Evolutionary conservation across 2,797 vertebrate species (phyloP).

Genomic region (Sylvilagus floridanus): DNA sequence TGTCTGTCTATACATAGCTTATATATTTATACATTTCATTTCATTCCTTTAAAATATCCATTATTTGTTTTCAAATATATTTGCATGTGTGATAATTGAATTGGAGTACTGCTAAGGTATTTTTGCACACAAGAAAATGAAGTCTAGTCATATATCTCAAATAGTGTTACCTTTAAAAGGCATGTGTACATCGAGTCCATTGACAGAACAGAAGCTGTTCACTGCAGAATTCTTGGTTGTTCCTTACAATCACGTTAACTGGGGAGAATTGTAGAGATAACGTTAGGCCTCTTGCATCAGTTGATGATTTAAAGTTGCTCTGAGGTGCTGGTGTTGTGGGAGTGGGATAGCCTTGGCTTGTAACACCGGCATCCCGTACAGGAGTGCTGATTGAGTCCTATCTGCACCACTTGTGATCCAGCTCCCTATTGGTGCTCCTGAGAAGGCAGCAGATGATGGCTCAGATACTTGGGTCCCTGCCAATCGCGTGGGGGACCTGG

Average conservation of each 20-base stretch:
- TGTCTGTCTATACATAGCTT: background rate
- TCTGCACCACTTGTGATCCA: too few relatives aligned
- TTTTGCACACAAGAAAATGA: background rate
- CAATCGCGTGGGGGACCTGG: too few relatives aligned
- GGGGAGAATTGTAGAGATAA: background rate
- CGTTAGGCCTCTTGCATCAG: background rate
- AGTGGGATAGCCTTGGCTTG: too few relatives aligned
- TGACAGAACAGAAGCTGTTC: background rate
- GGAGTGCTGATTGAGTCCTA: too few relatives aligned
- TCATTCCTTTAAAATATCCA: conserved; percentile 31
- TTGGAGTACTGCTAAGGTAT: background rate
- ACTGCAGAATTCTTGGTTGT: background rate
- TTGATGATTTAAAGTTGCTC: background rate
- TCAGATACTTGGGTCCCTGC: too few relatives aligned
- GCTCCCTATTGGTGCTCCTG: too few relatives aligned
- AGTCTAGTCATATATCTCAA: background rate
- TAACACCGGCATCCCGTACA: too few relatives aligned
- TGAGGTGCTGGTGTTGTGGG: background rate
- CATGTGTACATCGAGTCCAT: too few relatives aligned
- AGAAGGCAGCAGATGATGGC: too few relatives aligned
- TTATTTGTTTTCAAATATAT: conserved; percentile 33
- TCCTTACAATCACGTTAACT: background rate
- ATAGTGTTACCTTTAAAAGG: background rate
- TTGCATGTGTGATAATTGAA: background rate
- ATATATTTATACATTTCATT: background rate